Evolutionary conservation across 2,113 vertebrate genomes (phyloP), one percentile per base, ranked within the genome.

Genomic region (Emydocephalus ijimae): DNA sequence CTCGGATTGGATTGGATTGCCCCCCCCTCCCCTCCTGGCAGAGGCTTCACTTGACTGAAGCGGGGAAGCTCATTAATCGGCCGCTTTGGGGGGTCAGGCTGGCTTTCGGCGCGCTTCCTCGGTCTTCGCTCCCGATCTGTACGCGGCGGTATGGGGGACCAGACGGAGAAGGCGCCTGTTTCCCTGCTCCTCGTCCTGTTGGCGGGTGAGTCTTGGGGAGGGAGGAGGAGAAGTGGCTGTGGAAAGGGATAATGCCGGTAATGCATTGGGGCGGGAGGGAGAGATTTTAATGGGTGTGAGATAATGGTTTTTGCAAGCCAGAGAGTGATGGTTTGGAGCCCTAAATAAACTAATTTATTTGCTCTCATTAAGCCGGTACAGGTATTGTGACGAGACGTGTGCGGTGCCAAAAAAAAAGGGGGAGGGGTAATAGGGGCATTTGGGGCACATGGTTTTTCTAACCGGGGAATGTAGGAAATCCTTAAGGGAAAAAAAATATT

Each of bases 61-160:
- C 56, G 54, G 50, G 45, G 11, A 69, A 26, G 64, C 48, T 55
- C 24, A 20, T 56, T 23, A 21, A n/a, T 9, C 3, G 55, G 14
- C 88, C 39, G 64, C 81, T 85, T 11, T 39, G 18, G 50, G 74
- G 56, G 81, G 59, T 74, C 50, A 92, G 93, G 90, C 92, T 91
- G 91, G 92, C 45, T 89, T 92, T 69, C 50, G 94, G 89, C 45
- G 55, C 64, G n/a, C 54, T 23, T 59, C 29, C 50, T n/a, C 15
- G 48, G 50, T n/a, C 50, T 54, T 29, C 26, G 48, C 88, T 59
- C 59, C 45, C 39, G 9, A 48, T 21, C 87, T 55, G 50, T 93
- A 52, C 64, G 88, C 85, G 93, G 94, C 91, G 93, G 96, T 92
- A 97, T 97, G 97, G 97, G 97, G 95, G 96, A 94, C 94, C 94